phyloP scores from a whole-genome alignment of 2,797 vertebrate species.

The Alectoris magna region DNA sequence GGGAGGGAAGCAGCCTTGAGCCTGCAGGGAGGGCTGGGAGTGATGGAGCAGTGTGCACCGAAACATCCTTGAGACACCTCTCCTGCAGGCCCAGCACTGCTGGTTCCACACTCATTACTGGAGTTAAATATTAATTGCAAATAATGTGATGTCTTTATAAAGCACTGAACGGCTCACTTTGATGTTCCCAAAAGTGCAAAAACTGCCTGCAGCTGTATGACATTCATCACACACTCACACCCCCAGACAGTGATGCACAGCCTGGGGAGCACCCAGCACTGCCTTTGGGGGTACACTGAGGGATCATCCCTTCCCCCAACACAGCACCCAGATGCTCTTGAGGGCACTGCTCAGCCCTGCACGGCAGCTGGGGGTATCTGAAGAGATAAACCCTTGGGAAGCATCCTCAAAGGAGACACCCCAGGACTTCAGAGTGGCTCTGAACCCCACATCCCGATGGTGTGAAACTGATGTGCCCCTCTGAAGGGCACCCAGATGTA shows the following conservation, averaged over 20 bases:
- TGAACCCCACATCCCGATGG: accelerated
- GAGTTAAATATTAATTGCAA: background rate
- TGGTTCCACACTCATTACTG: accelerated
- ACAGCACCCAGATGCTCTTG: accelerated
- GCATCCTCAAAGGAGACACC: accelerated
- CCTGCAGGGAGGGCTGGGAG: background rate
- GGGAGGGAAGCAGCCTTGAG: no score
- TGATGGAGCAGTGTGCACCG: accelerated
- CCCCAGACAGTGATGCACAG: background rate
- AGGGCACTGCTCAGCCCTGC: background rate
- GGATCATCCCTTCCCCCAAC: background rate
- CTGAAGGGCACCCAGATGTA: background rate
- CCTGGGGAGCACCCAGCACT: background rate
- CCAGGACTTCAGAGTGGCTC: accelerated
- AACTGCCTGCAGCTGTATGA: accelerated
- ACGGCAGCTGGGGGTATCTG: accelerated
- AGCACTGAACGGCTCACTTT: background rate
- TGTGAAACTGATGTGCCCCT: accelerated
- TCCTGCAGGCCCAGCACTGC: background rate
- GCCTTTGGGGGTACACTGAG: accelerated
- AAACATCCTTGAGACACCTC: background rate
- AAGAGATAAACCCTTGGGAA: background rate
- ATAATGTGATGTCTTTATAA: background rate
- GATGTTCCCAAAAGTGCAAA: accelerated
- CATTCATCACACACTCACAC: accelerated